These are phyloP conservation scores for Rotaria macrura DNA, from an alignment of 2,888 invertebrate genomes.

Conservation along the genomic window DNA sequence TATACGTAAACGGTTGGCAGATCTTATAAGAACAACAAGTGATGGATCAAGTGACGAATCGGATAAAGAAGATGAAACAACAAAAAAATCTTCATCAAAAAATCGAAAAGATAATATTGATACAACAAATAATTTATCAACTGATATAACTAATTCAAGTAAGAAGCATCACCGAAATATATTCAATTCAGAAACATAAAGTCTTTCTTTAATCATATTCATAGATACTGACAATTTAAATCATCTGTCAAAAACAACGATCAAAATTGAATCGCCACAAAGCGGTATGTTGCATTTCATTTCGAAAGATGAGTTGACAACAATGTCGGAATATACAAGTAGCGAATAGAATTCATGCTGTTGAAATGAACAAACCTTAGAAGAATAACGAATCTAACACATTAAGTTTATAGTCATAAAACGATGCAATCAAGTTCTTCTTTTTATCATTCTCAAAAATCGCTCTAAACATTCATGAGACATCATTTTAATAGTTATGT, in stretches of 20 bases:
- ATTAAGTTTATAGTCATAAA: no score
- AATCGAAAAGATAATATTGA: neutral
- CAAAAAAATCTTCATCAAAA: neutral
- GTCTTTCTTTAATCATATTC: no score
- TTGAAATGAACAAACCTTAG: no score
- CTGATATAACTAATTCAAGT: neutral
- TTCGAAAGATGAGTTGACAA: no score
- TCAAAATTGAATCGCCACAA: neutral
- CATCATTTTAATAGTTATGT: no score
- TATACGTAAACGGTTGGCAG: neutral
- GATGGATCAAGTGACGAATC: neutral
- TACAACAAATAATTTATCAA: neutral
- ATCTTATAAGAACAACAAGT: neutral
- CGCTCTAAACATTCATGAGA: no score
- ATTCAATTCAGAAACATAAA: neutral
- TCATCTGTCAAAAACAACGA: neutral
- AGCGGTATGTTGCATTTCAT: neutral
- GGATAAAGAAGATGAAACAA: constrained; percentile 17
- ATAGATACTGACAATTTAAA: neutral
- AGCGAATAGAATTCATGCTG: no score
- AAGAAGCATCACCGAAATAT: neutral
- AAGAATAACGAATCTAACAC: no score
- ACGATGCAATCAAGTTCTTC: no score
- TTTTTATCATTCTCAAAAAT: no score
- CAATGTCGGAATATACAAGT: no score